Percentiles rank a stretch among this genome's conserved stretches.
These are phyloP conservation scores for Lasiurus borealis DNA, from an alignment of 2,113 vertebrate genomes.

Conservation along the genomic window DNA sequence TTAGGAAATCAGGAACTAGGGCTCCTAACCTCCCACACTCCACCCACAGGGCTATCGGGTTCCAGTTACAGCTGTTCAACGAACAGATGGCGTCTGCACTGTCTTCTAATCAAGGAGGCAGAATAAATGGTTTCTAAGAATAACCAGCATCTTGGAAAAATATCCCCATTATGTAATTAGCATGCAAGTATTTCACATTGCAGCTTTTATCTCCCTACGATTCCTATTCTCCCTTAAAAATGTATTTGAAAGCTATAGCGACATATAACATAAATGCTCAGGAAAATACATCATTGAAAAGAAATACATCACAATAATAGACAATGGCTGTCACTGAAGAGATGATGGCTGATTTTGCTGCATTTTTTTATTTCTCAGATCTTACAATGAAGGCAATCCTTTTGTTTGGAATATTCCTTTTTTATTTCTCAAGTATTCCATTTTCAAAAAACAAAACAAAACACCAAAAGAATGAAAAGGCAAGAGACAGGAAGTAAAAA, in stretches of 20 bases:
- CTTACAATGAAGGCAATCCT: constrained; percentile 8
- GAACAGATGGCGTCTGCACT: constrained; percentile 67
- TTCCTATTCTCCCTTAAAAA: constrained; percentile 52
- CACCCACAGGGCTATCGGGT: constrained; percentile 51
- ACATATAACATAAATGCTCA: constrained; percentile 10
- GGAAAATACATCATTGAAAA: constrained; percentile 30
- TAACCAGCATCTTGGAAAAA: constrained; percentile 67
- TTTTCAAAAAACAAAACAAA: constrained; percentile 52
- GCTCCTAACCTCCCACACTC: constrained; percentile 56
- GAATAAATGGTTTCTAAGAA: constrained; percentile 78
- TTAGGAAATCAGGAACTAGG: constrained; percentile 57
- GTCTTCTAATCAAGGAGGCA: constrained; percentile 68
- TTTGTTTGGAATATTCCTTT: constrained; percentile 40
- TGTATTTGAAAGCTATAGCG: constrained; percentile 44
- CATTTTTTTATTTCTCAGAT: constrained; percentile 14
- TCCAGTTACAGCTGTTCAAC: constrained; percentile 72
- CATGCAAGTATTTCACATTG: constrained; percentile 54
- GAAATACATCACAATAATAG: constrained; percentile 8
- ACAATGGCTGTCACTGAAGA: not conserved
- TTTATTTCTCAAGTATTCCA: not conserved
- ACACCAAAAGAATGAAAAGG: too few relatives aligned
- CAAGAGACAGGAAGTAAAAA: not conserved
- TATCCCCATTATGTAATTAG: constrained; percentile 55
- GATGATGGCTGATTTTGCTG: constrained; percentile 2
- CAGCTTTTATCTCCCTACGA: constrained; percentile 36